phyloP scores from a whole-genome alignment of 64 coral and sea anemone genomes.

The Acropora tenuis region DNA sequence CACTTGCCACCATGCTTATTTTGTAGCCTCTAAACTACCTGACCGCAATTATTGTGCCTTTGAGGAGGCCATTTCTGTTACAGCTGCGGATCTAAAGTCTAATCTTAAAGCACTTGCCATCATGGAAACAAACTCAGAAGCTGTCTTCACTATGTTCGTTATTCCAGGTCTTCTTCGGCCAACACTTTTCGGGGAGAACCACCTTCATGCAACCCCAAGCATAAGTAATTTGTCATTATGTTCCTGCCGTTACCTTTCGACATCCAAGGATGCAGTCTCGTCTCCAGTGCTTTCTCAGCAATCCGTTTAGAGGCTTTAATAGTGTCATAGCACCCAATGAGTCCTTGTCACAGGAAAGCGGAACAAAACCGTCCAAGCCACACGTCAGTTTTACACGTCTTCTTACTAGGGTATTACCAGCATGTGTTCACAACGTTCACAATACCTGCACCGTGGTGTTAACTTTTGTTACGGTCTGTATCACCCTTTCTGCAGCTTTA shows the following conservation, averaged over 20 bases:
- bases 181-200: slow-evolving; percentile 52
- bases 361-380: too few species aligned
- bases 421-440: background rate
- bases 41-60: background rate
- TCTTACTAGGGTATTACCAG: too few species aligned
- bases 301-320: too few species aligned
- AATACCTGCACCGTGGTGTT: background rate
- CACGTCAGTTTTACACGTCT: too few species aligned
- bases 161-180: slow-evolving; percentile 45
- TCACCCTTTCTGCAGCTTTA: background rate
- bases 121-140: slow-evolving; percentile 16
- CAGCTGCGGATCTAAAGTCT: slow-evolving; percentile 10
- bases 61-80: slow-evolving; percentile 12
- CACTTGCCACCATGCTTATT: background rate
- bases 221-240: too few species aligned
- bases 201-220: slow-evolving; percentile 16
- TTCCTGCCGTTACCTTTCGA: too few species aligned
- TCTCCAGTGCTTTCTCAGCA: too few species aligned
- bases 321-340: too few species aligned
- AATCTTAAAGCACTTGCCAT: slow-evolving; percentile 11
- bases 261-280: too few species aligned
- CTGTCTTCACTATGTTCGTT: slow-evolving; percentile 43
- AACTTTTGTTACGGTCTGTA: background rate
- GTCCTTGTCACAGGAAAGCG: too few species aligned
- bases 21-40: too few species aligned